Evolutionary conservation across 2,113 vertebrate species (phyloP).

Genomic region (Fulmarus glacialis): DNA sequence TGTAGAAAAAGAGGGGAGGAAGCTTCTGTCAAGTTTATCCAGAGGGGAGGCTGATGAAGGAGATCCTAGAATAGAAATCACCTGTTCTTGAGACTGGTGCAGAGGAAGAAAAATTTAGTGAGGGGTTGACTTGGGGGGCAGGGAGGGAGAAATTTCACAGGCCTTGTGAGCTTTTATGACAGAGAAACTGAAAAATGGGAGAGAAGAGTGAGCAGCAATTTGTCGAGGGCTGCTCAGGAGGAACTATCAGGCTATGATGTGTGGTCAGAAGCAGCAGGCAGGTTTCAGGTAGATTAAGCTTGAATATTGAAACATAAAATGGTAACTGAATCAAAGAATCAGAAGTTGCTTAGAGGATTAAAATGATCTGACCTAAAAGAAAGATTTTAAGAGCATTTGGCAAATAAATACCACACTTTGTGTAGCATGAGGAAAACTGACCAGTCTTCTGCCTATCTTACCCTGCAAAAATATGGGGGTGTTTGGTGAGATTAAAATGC

Average conservation of each 20-base stretch:
- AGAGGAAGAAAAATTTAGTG: neutral
- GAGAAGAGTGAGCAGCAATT: neutral
- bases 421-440: neutral
- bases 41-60: neutral
- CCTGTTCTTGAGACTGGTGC: neutral
- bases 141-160: neutral
- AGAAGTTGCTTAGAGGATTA: neutral
- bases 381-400: neutral
- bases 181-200: neutral
- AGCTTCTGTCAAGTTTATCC: neutral
- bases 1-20: neutral
- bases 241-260: neutral
- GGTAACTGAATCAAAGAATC: neutral
- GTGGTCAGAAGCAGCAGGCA: neutral
- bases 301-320: neutral
- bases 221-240: neutral
- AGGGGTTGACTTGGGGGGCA: neutral
- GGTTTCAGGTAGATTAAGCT: neutral
- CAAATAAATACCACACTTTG: neutral
- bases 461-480: neutral
- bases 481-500: neutral
- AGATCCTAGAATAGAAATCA: neutral
- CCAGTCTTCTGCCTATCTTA: neutral
- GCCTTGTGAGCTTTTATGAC: rapidly evolving
- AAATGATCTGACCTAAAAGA: neutral